Evolutionary conservation across 2,888 invertebrate genomes (phyloP).

Genomic region (Zelleria hepariella): DNA sequence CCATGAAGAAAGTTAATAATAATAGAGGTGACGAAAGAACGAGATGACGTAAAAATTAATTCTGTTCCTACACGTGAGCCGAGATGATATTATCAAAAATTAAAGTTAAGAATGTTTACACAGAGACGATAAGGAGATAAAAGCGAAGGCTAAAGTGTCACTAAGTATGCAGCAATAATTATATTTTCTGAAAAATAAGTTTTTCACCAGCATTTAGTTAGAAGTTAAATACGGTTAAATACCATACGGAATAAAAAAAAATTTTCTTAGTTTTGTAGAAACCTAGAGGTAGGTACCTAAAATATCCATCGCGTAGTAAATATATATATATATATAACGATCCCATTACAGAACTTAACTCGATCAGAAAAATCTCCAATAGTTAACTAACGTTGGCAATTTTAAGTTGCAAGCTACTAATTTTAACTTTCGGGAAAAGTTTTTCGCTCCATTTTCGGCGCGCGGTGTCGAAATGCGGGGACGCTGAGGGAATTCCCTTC

Average conservation of each 20-base stretch:
- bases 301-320: too few species aligned
- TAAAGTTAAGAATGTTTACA: conserved; percentile 39
- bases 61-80: conserved; percentile 10
- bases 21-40: not conserved
- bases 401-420: conserved; percentile 32
- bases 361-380: not conserved
- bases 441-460: not conserved
- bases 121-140: conserved; percentile 33
- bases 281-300: too few species aligned
- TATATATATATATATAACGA: too few species aligned
- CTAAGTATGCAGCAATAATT: too few species aligned
- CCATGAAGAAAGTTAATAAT: not conserved
- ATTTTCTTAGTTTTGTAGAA: too few species aligned
- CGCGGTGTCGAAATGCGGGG: too few species aligned
- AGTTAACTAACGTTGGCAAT: conserved; percentile 18
- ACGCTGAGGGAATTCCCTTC: not conserved
- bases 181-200: too few species aligned
- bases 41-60: not conserved
- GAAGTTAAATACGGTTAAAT: too few species aligned
- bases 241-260: too few species aligned
- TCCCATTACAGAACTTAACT: not conserved
- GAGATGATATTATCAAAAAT: conserved; percentile 22
- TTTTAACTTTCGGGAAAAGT: conserved; percentile 26
- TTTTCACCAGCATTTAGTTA: too few species aligned
- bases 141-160: conserved; percentile 13